Evolutionary conservation across 37 sponge, comb jelly and placozoan genomes (phyloP), one percentile per base, ranked within the genome.

Genomic region (Diacarnus erythraeanus): DNA sequence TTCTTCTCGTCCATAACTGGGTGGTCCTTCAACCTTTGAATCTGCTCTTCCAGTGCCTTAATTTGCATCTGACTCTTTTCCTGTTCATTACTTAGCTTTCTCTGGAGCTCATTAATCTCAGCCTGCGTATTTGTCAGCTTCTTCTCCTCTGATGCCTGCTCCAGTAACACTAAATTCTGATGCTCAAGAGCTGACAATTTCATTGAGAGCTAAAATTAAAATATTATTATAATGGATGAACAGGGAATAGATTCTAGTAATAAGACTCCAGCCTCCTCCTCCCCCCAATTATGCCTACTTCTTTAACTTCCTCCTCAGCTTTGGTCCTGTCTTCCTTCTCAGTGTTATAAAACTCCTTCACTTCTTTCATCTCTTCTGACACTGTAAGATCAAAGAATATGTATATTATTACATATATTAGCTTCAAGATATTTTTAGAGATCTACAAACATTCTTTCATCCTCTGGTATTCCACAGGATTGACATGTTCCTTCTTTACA

Each of bases 91-190:
- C 40, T 51, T 42, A 86, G 57, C 43, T 89, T 20, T 1, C 30
- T 64, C 33, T 75, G 75, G 39, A 86, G 73, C 40, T 47, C 38
- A 64, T 82, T 77, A 23, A 89, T 44, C 44, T 83, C 76, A 6
- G 18, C 61, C 66, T 83, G 54, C 42, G 87, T 83, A 23, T 71
- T 58, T 2, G 56, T 66, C 57, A 84, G 57, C 64, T 86, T 69
- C 38, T 76, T 27, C 22, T 85, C 51, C 0, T 72, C 78, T 0
- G 40, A 42, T 5, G 39, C 59, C 41, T 41, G 26, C 5, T 80
- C 51, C 76, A 79, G 57, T 35, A 89, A 37, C 10, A 80, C 77
- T 15, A 71, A 41, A 40, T 84, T 89, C 64, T 89, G 89, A 22
- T 80, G 27, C 5, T 39, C 27, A 21, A 79, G 38, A 43, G 63